phyloP scores from a whole-genome alignment of 2,113 vertebrate species.

The Alectura lathami region DNA sequence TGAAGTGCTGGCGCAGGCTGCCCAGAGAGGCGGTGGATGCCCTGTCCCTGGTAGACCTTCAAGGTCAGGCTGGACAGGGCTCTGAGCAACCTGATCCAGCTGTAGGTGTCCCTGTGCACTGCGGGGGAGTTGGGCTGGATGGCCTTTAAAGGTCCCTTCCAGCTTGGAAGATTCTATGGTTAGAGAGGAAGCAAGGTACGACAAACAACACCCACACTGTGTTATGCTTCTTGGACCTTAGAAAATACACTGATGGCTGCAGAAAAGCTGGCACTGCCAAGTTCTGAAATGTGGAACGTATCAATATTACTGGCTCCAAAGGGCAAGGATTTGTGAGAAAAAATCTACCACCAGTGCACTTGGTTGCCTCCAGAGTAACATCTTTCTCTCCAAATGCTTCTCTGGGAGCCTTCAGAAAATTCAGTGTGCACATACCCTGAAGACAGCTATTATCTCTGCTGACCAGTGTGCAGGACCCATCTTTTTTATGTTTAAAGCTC shows the following conservation, averaged over 20 bases:
- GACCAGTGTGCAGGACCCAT: not conserved
- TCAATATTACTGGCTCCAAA: not conserved
- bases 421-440: accelerated
- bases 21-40: too few relatives aligned
- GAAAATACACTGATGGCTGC: not conserved
- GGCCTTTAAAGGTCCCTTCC: too few relatives aligned
- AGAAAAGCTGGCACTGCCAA: not conserved
- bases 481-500: not conserved
- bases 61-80: too few relatives aligned
- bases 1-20: too few relatives aligned
- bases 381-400: accelerated
- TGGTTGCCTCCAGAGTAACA: not conserved
- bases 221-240: not conserved
- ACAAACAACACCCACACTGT: not conserved
- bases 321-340: not conserved
- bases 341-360: not conserved
- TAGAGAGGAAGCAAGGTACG: not conserved
- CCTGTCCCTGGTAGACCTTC: too few relatives aligned
- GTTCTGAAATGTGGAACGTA: not conserved
- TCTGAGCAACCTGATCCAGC: too few relatives aligned
- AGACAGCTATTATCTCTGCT: not conserved
- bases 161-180: too few relatives aligned
- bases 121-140: too few relatives aligned
- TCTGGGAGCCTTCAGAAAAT: accelerated
- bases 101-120: too few relatives aligned